These are phyloP conservation scores for Cephalotes varians DNA, from an alignment of 2,888 invertebrate genomes.

Conservation along the genomic window DNA sequence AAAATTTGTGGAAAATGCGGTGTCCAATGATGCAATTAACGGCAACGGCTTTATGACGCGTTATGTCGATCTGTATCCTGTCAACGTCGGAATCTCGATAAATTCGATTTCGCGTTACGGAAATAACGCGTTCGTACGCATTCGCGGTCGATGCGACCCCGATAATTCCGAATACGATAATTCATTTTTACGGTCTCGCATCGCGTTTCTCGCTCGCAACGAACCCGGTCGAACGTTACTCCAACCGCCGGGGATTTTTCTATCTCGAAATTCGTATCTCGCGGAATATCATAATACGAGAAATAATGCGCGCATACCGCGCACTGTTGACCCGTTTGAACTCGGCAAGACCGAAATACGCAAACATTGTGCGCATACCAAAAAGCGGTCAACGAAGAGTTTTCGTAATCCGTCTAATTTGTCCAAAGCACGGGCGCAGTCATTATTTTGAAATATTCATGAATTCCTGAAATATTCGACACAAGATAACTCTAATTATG, in stretches of 20 bases:
- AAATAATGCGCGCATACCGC: slow-evolving; percentile 43
- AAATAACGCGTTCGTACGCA: slow-evolving; percentile 26
- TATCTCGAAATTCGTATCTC: slow-evolving; percentile 45
- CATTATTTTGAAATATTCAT: slow-evolving; percentile 27
- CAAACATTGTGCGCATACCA: slow-evolving; percentile 56
- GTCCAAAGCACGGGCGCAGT: slow-evolving; percentile 35
- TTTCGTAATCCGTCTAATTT: slow-evolving; percentile 51
- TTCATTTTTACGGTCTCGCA: slow-evolving; percentile 48
- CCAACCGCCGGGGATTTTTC: slow-evolving; percentile 33
- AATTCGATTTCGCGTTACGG: slow-evolving; percentile 36
- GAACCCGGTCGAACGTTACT: slow-evolving; percentile 21
- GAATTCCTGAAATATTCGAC: not conserved
- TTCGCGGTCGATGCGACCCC: slow-evolving; percentile 37
- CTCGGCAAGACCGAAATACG: slow-evolving; percentile 10
- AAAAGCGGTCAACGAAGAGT: slow-evolving; percentile 56
- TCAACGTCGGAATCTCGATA: slow-evolving; percentile 38
- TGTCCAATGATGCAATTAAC: slow-evolving; percentile 39
- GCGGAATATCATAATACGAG: slow-evolving; percentile 46
- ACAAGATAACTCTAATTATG: not conserved
- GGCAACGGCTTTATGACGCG: slow-evolving; percentile 17
- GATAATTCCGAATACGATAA: slow-evolving; percentile 50
- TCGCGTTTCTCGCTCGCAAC: slow-evolving; percentile 4
- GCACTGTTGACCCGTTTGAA: slow-evolving; percentile 38
- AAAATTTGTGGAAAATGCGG: slow-evolving; percentile 18
- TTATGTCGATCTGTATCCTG: slow-evolving; percentile 28